Evolutionary conservation across 2,888 invertebrate species (phyloP), one percentile per base, ranked within the genome.

Genomic region (Luperina testacea): DNA sequence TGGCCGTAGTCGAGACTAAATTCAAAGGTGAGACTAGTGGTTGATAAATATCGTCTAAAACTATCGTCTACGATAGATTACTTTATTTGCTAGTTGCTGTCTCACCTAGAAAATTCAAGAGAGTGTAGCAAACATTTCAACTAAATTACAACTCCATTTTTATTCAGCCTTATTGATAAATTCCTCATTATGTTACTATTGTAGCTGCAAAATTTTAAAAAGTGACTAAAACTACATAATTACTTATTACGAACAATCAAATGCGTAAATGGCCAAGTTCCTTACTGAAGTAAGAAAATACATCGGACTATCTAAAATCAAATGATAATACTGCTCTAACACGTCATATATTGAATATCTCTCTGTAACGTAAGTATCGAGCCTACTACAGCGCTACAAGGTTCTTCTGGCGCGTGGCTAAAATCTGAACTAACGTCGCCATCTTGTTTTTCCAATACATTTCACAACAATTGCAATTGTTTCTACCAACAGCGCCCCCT

Each of bases 91-190:
- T 67, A 27, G 24, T 45, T 32, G 48, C 53, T 57, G 61, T 68
- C 65, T 67, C 75, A 74, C 76, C 72, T 51, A 65, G 68, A 42
- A 48, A 68, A 67, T 76, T 61, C 48, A 61, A 57, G 45, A 67
- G 68, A 69, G 42, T 72, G 65, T 69, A 79, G 63, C 57, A 79
- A 74, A 74, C 68, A 77, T 76, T 73, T 17, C n/a, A 75, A 48
- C 45, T 59, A 72, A 20, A 67, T 32, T 80, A 45, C 45, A 57
- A 53, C n/a, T 65, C 59, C 75, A 38, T 57, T 71, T 76, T 57
- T 72, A 59, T 82, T 90, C 89, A 87, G 88, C 85, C 88, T 87
- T 82, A 83, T 87, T 81, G 45, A 70, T 88, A 81, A 84, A 87
- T 87, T 88, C 78, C 82, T 83, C 81, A 74, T 67, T 72, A 72